Percentiles rank a stretch among this genome's conserved stretches.
phyloP scores from a whole-genome alignment of 2,888 invertebrate species.

The Hermaeophaga mercurialis region DNA sequence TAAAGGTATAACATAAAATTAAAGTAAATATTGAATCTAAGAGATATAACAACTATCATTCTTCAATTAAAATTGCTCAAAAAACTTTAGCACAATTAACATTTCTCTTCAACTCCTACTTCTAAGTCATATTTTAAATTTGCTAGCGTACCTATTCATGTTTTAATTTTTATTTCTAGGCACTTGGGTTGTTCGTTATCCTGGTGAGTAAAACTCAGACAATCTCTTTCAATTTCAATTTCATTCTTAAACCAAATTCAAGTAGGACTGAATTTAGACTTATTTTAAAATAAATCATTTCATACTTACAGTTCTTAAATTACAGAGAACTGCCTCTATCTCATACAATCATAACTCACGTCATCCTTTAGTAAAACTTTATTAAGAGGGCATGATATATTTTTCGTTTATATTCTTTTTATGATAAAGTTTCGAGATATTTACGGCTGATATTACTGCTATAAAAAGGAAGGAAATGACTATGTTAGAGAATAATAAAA shows the following conservation, averaged over 20 bases:
- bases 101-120: too few species aligned
- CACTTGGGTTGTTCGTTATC: constrained; percentile 33
- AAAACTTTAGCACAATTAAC: too few species aligned
- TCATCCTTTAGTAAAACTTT: not conserved
- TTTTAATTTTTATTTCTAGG: constrained; percentile 36
- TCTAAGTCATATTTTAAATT: not conserved
- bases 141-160: constrained; percentile 16
- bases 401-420: not conserved
- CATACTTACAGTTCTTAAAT: constrained; percentile 18
- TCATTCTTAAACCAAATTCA: constrained; percentile 10
- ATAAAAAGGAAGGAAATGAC: not conserved
- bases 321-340: constrained; percentile 14
- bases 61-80: too few species aligned
- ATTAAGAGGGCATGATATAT: constrained; percentile 5
- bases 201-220: constrained; percentile 33
- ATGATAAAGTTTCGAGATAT: not conserved
- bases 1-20: too few species aligned
- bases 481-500: not conserved
- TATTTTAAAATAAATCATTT: constrained; percentile 6
- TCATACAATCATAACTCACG: not conserved
- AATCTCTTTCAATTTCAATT: constrained; percentile 12
- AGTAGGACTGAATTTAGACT: constrained; percentile 13
- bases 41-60: too few species aligned
- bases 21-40: too few species aligned
- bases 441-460: not conserved